These are phyloP conservation scores for Auanema freiburgensis DNA, from an alignment of 2,888 invertebrate species.

Conservation along the genomic window DNA sequence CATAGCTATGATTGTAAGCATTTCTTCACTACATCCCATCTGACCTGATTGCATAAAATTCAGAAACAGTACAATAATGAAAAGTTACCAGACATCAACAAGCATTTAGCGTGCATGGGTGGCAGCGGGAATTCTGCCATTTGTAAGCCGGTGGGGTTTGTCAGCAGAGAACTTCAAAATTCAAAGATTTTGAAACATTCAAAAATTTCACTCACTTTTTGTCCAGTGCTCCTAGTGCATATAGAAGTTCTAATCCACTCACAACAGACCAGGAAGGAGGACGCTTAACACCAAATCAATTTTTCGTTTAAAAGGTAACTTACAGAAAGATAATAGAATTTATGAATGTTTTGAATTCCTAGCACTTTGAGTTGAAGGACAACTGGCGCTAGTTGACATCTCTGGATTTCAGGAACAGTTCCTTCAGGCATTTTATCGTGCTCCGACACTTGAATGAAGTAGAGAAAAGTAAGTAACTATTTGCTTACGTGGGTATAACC, in stretches of 20 bases:
- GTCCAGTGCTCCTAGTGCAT: conserved; percentile 81
- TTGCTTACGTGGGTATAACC: conserved; percentile 64
- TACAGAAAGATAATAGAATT: conserved; percentile 80
- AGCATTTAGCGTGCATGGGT: conserved; percentile 83
- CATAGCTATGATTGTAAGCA: conserved; percentile 85
- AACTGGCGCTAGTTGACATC: conserved; percentile 82
- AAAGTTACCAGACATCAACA: conserved; percentile 71
- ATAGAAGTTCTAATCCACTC: conserved; percentile 82
- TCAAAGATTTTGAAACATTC: background rate
- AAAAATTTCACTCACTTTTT: conserved; percentile 66
- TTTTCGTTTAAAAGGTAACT: background rate
- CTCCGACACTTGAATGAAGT: conserved; percentile 73
- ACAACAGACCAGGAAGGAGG: conserved; percentile 87
- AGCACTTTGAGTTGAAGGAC: conserved; percentile 88
- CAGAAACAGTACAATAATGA: background rate
- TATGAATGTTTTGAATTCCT: conserved; percentile 86
- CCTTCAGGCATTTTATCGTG: conserved; percentile 74
- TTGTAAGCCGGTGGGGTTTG: conserved; percentile 76
- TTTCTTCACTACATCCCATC: conserved; percentile 88
- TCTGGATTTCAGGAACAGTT: conserved; percentile 88
- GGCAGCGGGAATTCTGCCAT: conserved; percentile 90
- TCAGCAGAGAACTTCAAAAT: conserved; percentile 75
- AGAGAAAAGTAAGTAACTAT: no score
- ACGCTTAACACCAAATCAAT: no score
- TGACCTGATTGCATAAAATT: conserved; percentile 69